These are phyloP conservation scores for Tetranychus urticae DNA, from an alignment of 1,140 invertebrate species.

Conservation along the genomic window DNA sequence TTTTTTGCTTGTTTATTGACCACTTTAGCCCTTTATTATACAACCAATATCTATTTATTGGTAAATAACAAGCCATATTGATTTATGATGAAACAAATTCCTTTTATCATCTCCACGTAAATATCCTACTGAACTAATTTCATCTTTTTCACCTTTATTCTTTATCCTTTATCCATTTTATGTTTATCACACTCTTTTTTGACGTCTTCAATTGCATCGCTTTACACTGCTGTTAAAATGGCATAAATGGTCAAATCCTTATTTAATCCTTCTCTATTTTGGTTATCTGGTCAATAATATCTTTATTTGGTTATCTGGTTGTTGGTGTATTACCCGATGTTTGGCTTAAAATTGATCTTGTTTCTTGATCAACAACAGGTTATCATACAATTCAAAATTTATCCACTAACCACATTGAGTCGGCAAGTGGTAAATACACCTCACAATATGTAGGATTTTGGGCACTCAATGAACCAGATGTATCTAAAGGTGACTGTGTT, in stretches of 20 bases:
- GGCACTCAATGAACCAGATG: constrained; percentile 46
- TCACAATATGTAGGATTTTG: constrained; percentile 56
- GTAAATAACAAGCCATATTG: not conserved
- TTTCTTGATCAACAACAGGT: constrained; percentile 27
- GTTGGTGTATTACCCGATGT: not conserved
- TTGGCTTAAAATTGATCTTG: not conserved
- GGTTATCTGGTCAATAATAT: no score
- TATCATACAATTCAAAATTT: constrained; percentile 68
- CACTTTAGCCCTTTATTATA: not conserved
- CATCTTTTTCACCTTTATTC: not conserved
- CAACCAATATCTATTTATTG: not conserved
- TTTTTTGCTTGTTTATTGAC: not conserved
- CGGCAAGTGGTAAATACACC: constrained; percentile 63
- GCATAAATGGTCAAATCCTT: no score
- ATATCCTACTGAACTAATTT: not conserved
- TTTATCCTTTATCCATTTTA: not conserved
- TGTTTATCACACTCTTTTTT: no score
- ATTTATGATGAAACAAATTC: not conserved
- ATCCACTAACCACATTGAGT: constrained; percentile 72
- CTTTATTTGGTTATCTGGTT: not conserved
- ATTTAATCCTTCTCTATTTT: no score
- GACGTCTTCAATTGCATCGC: no score
- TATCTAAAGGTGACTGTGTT: constrained; percentile 64
- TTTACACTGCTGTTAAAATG: no score
- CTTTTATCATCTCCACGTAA: not conserved